Percentiles rank a stretch among this genome's conserved stretches.
These are phyloP conservation scores for Ranitomeya variabilis DNA, from an alignment of 2,113 vertebrate species.

Conservation along the genomic window DNA sequence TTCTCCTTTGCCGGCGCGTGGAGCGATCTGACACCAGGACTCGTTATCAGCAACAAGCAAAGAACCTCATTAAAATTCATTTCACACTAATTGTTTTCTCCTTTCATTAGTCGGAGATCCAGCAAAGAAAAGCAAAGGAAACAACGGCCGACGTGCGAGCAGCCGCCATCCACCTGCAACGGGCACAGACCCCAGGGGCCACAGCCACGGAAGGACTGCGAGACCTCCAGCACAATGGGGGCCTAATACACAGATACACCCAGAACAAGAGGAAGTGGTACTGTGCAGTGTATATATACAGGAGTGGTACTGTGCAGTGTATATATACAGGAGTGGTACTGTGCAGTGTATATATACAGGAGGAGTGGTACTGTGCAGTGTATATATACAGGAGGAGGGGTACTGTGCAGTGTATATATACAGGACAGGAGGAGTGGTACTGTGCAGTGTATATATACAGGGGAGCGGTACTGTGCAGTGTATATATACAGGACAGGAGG, in stretches of 20 bases:
- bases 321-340: too few species aligned
- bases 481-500: not conserved
- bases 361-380: not conserved
- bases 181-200: too few species aligned
- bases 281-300: not conserved
- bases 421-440: not conserved
- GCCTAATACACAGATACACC: too few species aligned
- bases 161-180: not conserved
- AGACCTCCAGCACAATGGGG: not conserved
- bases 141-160: not conserved
- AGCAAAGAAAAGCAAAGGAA: conserved; percentile 17
- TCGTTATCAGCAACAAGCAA: conserved; percentile 55
- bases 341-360: too few species aligned
- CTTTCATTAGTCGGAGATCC: conserved; percentile 48
- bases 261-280: not conserved
- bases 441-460: not conserved
- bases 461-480: not conserved
- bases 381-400: not conserved
- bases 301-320: not conserved
- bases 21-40: conserved; percentile 51
- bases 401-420: not conserved
- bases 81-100: conserved; percentile 61
- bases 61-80: conserved; percentile 61
- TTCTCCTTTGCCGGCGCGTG: conserved; percentile 41
- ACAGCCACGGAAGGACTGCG: rapidly evolving